Conservation (phyloP, 2,888 invertebrate species). For the Endotricha flammealis region DNA sequence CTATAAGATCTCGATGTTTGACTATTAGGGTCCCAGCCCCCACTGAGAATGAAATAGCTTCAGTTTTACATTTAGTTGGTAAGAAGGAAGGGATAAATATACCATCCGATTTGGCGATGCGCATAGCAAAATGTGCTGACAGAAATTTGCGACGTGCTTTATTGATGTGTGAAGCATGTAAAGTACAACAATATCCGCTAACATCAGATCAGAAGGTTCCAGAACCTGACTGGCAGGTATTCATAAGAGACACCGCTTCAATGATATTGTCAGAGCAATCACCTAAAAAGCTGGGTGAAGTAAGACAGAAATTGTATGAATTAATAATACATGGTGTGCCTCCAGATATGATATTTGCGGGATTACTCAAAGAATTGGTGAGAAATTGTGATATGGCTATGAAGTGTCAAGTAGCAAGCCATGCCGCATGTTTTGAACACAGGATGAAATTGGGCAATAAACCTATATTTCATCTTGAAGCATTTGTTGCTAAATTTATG, state of each 20-base stretch:
- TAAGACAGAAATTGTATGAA: slow-evolving; percentile 94
- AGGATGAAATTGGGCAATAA: slow-evolving; percentile 95
- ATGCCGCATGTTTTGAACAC: slow-evolving; percentile 95
- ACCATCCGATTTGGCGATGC: slow-evolving; percentile 85
- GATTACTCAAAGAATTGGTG: slow-evolving; percentile 89
- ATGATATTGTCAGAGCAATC: slow-evolving; percentile 92
- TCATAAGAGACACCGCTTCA: slow-evolving; percentile 90
- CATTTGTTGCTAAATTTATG: slow-evolving; percentile 98
- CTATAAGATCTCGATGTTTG: slow-evolving; percentile 96
- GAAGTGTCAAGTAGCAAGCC: slow-evolving; percentile 89
- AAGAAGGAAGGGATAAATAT: slow-evolving; percentile 89
- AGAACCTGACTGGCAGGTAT: slow-evolving; percentile 96
- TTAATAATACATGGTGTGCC: slow-evolving; percentile 96
- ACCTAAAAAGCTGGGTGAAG: slow-evolving; percentile 88
- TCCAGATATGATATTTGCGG: slow-evolving; percentile 93
- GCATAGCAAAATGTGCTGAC: slow-evolving; percentile 87
- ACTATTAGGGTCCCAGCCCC: slow-evolving; percentile 96
- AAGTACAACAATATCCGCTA: slow-evolving; percentile 94
- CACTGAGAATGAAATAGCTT: slow-evolving; percentile 83
- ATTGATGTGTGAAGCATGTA: slow-evolving; percentile 95
- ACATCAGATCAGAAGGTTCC: slow-evolving; percentile 86
- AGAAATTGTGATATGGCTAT: slow-evolving; percentile 93
- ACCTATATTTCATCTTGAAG: slow-evolving; percentile 97
- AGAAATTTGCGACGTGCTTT: slow-evolving; percentile 95
- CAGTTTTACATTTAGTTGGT: slow-evolving; percentile 82